Conservation (phyloP, 2,113 vertebrate species). For the Acanthisitta chloris region DNA sequence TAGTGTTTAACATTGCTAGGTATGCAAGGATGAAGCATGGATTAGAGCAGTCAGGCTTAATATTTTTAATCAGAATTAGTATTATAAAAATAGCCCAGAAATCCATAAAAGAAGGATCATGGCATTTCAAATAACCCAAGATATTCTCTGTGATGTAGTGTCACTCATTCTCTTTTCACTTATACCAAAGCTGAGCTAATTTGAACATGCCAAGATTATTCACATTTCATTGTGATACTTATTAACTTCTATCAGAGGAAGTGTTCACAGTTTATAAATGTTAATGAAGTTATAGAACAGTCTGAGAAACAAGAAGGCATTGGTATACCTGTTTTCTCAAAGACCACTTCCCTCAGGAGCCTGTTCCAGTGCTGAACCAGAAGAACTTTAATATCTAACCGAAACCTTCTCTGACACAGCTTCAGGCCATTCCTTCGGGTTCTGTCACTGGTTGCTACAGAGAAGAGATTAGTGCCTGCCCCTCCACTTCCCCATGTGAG, state of each 20-base stretch:
- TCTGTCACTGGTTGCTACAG: too few species aligned
- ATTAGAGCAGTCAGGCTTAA: conserved; percentile 12
- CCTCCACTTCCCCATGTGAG: too few species aligned
- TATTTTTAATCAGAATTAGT: conserved; percentile 32
- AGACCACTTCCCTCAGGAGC: too few species aligned
- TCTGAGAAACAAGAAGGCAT: not conserved
- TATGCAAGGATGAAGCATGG: not conserved
- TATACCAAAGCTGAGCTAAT: not conserved
- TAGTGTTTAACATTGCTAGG: not conserved
- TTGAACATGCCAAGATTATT: not conserved
- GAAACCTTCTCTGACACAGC: too few species aligned
- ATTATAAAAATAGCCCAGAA: conserved; percentile 19
- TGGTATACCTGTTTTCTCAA: not conserved
- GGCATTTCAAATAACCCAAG: not conserved
- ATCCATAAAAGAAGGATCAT: not conserved
- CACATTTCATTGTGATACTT: not conserved
- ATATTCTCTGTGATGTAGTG: not conserved
- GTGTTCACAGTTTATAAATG: not conserved
- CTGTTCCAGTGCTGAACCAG: too few species aligned
- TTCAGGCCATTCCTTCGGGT: too few species aligned
- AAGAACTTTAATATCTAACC: too few species aligned
- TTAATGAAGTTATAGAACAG: not conserved
- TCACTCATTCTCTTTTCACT: not conserved
- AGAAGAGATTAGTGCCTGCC: too few species aligned
- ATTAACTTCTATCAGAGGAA: not conserved